phyloP scores from a whole-genome alignment of 2,888 invertebrate genomes.

The Chloroclystis v-ata region DNA sequence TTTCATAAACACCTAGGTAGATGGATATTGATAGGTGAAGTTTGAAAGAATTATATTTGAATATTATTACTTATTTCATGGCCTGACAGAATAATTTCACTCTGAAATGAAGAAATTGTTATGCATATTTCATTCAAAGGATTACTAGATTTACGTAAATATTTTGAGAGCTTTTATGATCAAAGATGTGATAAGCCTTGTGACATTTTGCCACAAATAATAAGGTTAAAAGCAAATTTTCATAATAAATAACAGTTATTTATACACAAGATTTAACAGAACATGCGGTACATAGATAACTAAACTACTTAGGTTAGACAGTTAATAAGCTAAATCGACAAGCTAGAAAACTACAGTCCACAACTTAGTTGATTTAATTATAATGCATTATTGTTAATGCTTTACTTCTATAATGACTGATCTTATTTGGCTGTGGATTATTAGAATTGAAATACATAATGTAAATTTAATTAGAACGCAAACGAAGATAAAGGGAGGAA shows the following conservation, averaged over 20 bases:
- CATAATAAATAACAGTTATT: background rate
- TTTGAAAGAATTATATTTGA: slow-evolving; percentile 10
- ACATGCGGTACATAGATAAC: no score
- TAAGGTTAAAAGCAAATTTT: background rate
- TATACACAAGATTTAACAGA: background rate
- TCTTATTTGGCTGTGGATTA: no score
- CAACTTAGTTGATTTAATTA: no score
- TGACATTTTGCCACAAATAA: background rate
- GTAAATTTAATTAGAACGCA: no score
- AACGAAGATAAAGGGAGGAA: no score
- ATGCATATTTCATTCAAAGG: background rate
- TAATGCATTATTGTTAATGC: no score
- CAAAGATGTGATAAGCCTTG: slow-evolving; percentile 1
- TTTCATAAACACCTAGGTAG: slow-evolving; percentile 41
- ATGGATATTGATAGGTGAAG: slow-evolving; percentile 31
- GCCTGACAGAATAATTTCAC: background rate
- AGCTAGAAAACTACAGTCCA: no score
- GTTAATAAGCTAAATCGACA: no score
- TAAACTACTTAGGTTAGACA: no score
- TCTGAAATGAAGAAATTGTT: background rate
- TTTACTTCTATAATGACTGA: no score
- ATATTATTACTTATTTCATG: slow-evolving; percentile 18
- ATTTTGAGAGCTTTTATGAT: slow-evolving; percentile 5
- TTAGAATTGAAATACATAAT: no score
- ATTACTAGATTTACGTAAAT: background rate